These are phyloP conservation scores for Megalopta genalis DNA, from an alignment of 1,140 invertebrate species.

Conservation along the genomic window DNA sequence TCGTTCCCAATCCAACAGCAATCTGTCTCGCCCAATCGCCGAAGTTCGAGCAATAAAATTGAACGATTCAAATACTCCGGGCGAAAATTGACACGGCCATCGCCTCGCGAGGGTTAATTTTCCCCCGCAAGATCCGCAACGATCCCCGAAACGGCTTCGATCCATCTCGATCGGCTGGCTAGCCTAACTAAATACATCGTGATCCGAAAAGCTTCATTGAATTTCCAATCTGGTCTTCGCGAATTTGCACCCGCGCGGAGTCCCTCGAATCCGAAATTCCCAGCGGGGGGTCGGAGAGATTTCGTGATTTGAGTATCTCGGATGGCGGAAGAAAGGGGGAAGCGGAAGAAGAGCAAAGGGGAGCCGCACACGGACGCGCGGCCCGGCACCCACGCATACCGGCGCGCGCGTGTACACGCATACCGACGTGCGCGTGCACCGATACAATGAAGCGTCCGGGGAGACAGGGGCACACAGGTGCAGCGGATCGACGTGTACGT, in stretches of 20 bases:
- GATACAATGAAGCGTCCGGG: not conserved
- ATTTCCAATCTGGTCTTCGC: conserved; percentile 4
- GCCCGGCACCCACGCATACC: too few species aligned
- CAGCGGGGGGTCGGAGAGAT: not conserved
- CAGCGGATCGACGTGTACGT: too few species aligned
- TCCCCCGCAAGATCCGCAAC: too few species aligned
- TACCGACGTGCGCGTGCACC: too few species aligned
- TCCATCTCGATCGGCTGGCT: not conserved
- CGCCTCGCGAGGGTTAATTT: too few species aligned
- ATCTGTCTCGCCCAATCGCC: too few species aligned
- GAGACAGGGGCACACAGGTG: not conserved
- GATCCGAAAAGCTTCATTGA: not conserved
- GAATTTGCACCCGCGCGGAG: not conserved
- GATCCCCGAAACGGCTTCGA: too few species aligned
- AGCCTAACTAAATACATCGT: not conserved
- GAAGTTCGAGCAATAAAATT: too few species aligned
- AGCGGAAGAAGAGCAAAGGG: conserved; percentile 21
- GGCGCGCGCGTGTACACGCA: too few species aligned
- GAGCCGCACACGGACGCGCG: not conserved
- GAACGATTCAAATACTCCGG: too few species aligned
- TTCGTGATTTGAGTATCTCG: conserved; percentile 37
- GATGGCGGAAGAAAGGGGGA: conserved; percentile 20
- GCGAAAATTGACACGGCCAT: too few species aligned
- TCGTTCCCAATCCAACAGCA: too few species aligned
- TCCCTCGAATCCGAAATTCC: not conserved